Evolutionary conservation across 2,888 invertebrate species (phyloP).

Genomic region (Amblyjoppa fuscipennis): DNA sequence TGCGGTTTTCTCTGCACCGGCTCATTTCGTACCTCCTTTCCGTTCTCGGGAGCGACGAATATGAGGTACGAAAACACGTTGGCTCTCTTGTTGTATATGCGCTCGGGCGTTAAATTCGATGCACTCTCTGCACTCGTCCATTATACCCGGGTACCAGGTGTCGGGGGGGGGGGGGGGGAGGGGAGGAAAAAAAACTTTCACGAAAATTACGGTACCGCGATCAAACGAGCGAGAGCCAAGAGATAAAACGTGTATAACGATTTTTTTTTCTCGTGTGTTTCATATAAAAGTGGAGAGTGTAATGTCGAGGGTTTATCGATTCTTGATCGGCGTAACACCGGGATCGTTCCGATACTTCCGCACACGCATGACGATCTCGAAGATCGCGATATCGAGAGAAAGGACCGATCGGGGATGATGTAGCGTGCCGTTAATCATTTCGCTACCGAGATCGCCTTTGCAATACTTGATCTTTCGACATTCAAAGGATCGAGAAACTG

Average conservation of each 20-base stretch:
- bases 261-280: constrained; percentile 34
- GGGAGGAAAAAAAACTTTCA: constrained; percentile 66
- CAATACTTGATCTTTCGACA: constrained; percentile 14
- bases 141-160: constrained; percentile 53
- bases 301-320: constrained; percentile 44
- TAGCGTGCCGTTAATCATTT: constrained; percentile 32
- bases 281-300: constrained; percentile 18
- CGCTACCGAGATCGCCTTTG: not conserved
- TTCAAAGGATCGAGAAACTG: not conserved
- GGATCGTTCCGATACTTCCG: constrained; percentile 46
- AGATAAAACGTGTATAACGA: constrained; percentile 10
- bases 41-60: constrained; percentile 16
- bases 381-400: constrained; percentile 48
- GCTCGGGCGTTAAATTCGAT: constrained; percentile 52
- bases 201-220: constrained; percentile 67
- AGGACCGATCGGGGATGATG: constrained; percentile 12
- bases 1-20: constrained; percentile 32
- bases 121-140: constrained; percentile 57
- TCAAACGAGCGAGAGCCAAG: constrained; percentile 49
- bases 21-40: constrained; percentile 24
- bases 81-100: constrained; percentile 38
- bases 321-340: constrained; percentile 54
- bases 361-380: constrained; percentile 46
- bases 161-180: constrained; percentile 26
- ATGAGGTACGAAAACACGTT: constrained; percentile 45